Evolutionary conservation across 2,113 vertebrate genomes (phyloP).

Genomic region (Cairina moschata): DNA sequence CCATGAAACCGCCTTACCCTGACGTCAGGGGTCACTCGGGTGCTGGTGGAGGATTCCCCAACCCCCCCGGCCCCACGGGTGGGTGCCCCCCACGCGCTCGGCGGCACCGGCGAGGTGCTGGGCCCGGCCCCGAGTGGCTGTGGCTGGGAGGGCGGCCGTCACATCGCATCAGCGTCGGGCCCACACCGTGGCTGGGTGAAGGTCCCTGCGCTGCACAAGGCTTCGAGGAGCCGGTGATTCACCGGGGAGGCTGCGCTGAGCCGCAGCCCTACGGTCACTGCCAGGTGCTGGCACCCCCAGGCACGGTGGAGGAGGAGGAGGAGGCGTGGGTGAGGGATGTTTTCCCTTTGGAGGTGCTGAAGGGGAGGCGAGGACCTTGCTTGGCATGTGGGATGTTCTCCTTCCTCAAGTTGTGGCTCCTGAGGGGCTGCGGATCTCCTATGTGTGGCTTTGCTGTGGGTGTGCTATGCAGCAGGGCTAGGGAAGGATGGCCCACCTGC

Average conservation of each 20-base stretch:
- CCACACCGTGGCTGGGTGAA: background rate
- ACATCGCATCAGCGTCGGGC: constrained; percentile 45
- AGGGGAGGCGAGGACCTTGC: rapidly evolving
- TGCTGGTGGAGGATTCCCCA: background rate
- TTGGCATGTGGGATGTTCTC: rapidly evolving
- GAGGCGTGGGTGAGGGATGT: background rate
- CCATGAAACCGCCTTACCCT: background rate
- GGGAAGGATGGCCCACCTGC: background rate
- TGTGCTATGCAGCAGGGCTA: too few relatives aligned
- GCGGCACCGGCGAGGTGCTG: background rate
- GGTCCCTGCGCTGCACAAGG: constrained; percentile 8
- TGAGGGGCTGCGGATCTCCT: rapidly evolving
- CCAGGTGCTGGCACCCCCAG: background rate
- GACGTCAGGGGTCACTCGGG: background rate
- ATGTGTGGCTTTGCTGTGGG: rapidly evolving
- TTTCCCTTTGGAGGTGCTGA: rapidly evolving
- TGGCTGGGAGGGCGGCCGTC: constrained; percentile 44
- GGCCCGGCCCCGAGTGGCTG: background rate
- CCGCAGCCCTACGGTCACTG: background rate
- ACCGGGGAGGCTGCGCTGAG: constrained; percentile 12
- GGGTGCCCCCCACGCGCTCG: background rate
- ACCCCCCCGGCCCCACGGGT: background rate
- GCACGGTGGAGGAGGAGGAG: rapidly evolving
- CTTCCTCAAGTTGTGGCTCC: background rate
- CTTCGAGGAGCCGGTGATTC: constrained; percentile 29